Evolutionary conservation across 37 sponge, comb jelly and placozoan species (phyloP), one percentile per base, ranked within the genome.

Genomic region (Chondrilla cf. caribensis): DNA sequence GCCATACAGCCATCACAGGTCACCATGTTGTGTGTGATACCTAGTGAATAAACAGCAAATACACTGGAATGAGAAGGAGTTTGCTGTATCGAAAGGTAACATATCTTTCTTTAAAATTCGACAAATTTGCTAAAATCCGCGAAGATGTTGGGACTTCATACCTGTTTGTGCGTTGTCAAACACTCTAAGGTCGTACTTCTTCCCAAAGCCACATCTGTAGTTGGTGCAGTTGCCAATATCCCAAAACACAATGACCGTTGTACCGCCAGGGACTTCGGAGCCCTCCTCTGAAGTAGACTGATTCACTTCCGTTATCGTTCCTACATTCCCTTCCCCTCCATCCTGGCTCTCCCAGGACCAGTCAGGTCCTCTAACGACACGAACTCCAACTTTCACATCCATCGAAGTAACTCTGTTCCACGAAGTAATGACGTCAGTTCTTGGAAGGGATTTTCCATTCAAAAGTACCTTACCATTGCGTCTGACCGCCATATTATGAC

Each of bases 261-360:
- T 35, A 54, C 80, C 29, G 39, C 33, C 66, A 33, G 28, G 41
- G 4, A 6, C 54, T 15, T 1, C 58, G 28, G 57, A 51, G 1
- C 7, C 59, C 0, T 15, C 58, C 35, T 32, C 58, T 9, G 14
- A 5, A 4, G 32, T 36, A 72, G 37, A 18, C 11, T 79, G 11
- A 2, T 76, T 62, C 18, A 90, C 70, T 79, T 90, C 91, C 25
- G 80, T 91, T 57, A 94, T 82, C 22, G 95, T 94, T n/a, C 95
- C 95, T 8, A 90, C 89, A 58, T 54, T 57, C 4, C 95, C 95
- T 79, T 86, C 91, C 31, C 95, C 95, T 60, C 95, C 91, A 60
- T 94, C 95, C 78, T 94, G 95, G 28, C 85, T 79, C 2, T 62
- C 86, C 91, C 95, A 94, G 59, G 82, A 83, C 95, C 95, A 94